These are phyloP conservation scores for Lepilemur septentrionalis DNA, from an alignment of 2,797 vertebrate genomes.

Conservation along the genomic window DNA sequence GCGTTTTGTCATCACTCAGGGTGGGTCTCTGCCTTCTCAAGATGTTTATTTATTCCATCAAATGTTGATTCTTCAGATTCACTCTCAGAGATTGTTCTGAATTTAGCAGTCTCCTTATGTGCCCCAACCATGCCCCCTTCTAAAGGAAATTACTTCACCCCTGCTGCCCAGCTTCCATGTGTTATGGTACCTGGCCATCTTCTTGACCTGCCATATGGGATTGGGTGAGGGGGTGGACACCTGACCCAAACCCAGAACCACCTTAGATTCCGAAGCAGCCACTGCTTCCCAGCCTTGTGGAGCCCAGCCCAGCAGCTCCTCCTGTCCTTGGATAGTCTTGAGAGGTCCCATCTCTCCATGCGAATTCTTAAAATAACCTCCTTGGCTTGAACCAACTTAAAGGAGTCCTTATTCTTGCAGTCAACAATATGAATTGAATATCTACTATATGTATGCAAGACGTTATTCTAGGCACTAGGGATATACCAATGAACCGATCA, in stretches of 20 bases:
- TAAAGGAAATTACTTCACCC: not conserved
- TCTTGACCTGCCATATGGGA: not conserved
- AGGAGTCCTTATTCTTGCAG: not conserved
- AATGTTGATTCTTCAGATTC: not conserved
- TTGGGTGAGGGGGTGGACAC: not conserved
- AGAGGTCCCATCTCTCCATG: not conserved
- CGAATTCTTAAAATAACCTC: not conserved
- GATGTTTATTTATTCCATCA: not conserved
- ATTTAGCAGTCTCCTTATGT: not conserved
- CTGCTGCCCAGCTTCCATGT: not conserved
- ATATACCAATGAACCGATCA: not conserved
- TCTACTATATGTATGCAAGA: not conserved
- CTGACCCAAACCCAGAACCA: not conserved
- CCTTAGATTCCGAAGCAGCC: not conserved
- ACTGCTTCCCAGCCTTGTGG: not conserved
- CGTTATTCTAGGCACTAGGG: not conserved
- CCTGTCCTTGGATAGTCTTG: not conserved
- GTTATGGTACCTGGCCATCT: not conserved
- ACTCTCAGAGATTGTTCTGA: not conserved
- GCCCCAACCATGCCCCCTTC: not conserved
- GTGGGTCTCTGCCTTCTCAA: not conserved
- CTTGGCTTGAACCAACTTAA: not conserved
- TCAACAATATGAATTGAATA: not conserved
- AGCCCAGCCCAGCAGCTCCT: not conserved
- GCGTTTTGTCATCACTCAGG: not conserved